Conservation (phyloP, 2,113 vertebrate genomes). For the Prionailurus bengalensis region DNA sequence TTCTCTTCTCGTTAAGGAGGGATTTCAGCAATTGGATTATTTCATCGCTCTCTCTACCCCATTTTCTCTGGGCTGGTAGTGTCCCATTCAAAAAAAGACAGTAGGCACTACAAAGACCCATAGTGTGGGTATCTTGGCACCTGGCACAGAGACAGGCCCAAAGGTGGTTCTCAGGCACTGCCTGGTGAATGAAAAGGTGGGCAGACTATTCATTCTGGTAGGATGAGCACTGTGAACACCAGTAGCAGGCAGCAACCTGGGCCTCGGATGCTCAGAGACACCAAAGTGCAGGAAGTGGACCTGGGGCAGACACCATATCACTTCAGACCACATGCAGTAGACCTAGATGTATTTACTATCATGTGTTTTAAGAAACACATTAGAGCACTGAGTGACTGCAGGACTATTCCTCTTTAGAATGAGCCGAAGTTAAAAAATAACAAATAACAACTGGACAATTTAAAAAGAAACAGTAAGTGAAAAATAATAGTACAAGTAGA, state of each 20-base stretch:
- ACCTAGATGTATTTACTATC: background rate
- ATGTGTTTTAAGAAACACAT: background rate
- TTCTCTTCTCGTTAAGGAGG: background rate
- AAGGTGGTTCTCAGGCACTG: background rate
- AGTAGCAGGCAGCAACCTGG: background rate
- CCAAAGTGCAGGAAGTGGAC: background rate
- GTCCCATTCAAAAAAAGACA: background rate
- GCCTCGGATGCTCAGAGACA: background rate
- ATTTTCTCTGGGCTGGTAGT: background rate
- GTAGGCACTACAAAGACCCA: background rate
- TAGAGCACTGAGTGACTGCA: background rate
- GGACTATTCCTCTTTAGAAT: background rate
- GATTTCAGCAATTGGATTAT: constrained; percentile 23
- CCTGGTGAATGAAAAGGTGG: background rate
- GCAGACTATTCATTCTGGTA: background rate
- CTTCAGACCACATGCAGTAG: background rate
- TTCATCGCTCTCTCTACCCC: background rate
- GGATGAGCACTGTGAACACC: background rate
- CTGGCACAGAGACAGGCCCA: background rate
- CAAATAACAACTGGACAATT: background rate
- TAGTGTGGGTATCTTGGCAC: background rate
- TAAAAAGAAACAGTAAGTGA: background rate
- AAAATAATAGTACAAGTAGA: background rate
- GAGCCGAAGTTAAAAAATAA: background rate
- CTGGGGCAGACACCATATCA: background rate